phyloP scores from a whole-genome alignment of 2,888 invertebrate genomes.

The Omphaloscelis lunosa region DNA sequence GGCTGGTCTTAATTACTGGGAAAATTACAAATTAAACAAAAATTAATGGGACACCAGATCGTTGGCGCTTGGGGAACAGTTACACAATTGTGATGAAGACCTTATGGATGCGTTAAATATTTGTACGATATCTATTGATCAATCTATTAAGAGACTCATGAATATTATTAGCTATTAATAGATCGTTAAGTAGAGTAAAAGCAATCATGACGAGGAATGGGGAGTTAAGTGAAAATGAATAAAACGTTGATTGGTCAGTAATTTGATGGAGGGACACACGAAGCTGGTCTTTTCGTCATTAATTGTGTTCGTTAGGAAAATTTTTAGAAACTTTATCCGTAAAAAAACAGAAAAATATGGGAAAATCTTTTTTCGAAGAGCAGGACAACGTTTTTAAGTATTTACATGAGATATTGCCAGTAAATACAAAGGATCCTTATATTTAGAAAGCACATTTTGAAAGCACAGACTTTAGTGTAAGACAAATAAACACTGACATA shows the following conservation, averaged over 20 bases:
- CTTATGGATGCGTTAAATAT: conserved; percentile 61
- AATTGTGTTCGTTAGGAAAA: background rate
- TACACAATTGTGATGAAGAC: conserved; percentile 72
- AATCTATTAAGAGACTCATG: conserved; percentile 69
- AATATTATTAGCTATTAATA: conserved; percentile 66
- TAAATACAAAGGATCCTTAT: background rate
- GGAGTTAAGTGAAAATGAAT: conserved; percentile 62
- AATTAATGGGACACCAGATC: conserved; percentile 77
- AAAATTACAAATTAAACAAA: conserved; percentile 89
- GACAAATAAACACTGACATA: background rate
- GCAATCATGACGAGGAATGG: conserved; percentile 51
- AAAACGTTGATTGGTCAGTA: conserved; percentile 38
- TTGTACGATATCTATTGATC: conserved; percentile 70
- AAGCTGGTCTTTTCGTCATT: background rate
- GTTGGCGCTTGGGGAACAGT: conserved; percentile 62
- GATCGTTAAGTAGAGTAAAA: conserved; percentile 57
- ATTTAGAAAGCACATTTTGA: background rate
- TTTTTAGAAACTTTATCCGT: background rate
- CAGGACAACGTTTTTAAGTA: background rate
- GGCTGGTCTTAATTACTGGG: conserved; percentile 88
- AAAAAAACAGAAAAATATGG: background rate
- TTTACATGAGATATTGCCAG: background rate
- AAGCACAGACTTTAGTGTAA: background rate
- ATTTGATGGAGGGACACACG: conserved; percentile 12
- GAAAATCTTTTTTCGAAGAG: background rate